A percentile compares a stretch with the other conserved stretches of the same genome.
phyloP scores from a whole-genome alignment of 2,113 vertebrate genomes.

The Ammodramus savannarum region DNA sequence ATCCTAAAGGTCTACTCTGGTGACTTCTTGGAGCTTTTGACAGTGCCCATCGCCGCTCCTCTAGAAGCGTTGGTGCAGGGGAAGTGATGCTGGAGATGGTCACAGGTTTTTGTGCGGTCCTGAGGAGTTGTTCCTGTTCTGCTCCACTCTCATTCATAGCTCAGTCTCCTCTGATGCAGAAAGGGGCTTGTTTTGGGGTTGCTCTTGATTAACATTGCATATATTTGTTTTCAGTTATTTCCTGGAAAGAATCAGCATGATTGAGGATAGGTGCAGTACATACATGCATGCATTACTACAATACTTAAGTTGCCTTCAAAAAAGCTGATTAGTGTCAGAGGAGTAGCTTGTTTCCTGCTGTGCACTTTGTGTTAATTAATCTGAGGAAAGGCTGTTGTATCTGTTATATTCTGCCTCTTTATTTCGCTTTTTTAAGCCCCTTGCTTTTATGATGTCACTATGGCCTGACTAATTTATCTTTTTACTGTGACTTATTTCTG shows the following conservation, averaged over 20 bases:
- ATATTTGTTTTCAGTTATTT: not conserved
- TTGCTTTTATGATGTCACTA: not conserved
- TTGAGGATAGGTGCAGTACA: not conserved
- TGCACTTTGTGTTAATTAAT: not conserved
- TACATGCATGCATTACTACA: not conserved
- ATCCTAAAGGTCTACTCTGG: not conserved
- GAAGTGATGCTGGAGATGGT: not conserved
- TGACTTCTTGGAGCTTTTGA: not conserved
- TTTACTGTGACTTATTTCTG: not conserved
- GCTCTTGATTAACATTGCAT: not conserved
- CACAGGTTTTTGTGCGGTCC: accelerated
- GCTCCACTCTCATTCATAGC: not conserved
- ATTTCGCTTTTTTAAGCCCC: not conserved
- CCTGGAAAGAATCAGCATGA: not conserved
- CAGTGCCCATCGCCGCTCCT: not conserved
- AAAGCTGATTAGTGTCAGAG: not conserved
- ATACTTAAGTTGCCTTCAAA: not conserved
- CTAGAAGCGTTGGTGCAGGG: not conserved
- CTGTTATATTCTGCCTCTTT: not conserved
- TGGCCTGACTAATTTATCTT: not conserved
- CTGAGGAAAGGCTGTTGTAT: not conserved
- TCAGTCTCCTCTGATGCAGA: not conserved
- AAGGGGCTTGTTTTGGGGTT: not conserved
- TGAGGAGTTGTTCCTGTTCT: not conserved
- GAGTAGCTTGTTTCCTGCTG: not conserved